Conservation (phyloP, 2,113 vertebrate genomes). For the Azemiops feae region DNA sequence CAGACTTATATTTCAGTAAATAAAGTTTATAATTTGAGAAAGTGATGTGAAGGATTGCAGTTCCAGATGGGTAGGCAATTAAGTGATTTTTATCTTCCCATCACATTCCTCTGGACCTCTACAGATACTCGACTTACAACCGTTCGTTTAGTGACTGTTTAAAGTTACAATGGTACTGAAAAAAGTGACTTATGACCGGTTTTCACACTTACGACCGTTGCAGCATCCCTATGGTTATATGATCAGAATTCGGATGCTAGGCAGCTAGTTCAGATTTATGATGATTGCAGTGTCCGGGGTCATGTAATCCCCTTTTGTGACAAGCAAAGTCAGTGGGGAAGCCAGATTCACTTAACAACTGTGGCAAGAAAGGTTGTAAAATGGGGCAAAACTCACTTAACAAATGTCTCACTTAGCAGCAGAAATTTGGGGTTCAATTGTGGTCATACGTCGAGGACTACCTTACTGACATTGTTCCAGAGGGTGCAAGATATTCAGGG, state of each 20-base stretch:
- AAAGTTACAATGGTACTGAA: background rate
- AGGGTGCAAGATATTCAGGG: background rate
- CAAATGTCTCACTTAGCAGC: background rate
- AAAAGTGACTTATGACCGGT: background rate
- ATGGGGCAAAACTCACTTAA: background rate
- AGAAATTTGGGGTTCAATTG: background rate
- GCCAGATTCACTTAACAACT: background rate
- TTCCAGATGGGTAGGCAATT: background rate
- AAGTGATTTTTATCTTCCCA: background rate
- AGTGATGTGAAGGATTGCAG: background rate
- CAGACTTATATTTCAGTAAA: background rate
- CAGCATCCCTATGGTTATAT: background rate
- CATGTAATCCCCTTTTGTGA: background rate
- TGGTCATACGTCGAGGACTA: background rate
- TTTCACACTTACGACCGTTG: background rate
- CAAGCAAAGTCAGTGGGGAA: background rate
- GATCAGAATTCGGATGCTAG: background rate
- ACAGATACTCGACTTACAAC: background rate
- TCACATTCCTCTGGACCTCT: background rate
- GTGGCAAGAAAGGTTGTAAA: background rate
- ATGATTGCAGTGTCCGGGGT: background rate
- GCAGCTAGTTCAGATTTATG: background rate
- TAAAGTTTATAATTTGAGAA: background rate
- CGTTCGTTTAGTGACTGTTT: background rate
- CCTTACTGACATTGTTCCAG: background rate